phyloP scores from a whole-genome alignment of 2,888 invertebrate species.

The Fragum sueziense region DNA sequence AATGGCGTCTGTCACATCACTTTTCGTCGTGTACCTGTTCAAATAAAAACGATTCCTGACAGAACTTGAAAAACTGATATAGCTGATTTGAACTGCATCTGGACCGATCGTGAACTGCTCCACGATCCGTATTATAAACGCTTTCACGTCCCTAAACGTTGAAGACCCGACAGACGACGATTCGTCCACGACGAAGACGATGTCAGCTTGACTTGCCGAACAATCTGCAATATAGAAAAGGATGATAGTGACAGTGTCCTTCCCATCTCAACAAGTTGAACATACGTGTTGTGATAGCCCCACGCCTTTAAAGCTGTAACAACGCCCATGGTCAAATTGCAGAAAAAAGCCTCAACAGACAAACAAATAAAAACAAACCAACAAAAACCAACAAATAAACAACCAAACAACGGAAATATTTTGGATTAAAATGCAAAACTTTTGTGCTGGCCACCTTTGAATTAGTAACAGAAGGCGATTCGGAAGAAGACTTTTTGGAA shows the following conservation, averaged over 20 bases:
- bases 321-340: too few relatives aligned
- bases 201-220: conserved; percentile 37
- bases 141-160: conserved; percentile 26
- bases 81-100: conserved; percentile 40
- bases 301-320: too few relatives aligned
- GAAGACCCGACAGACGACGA: conserved; percentile 41
- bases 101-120: conserved; percentile 33
- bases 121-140: conserved; percentile 34
- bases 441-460: too few relatives aligned
- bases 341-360: too few relatives aligned
- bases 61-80: conserved; percentile 41
- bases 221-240: conserved; percentile 35
- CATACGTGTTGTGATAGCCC: too few relatives aligned
- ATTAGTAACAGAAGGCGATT: too few relatives aligned
- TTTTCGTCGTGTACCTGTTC: conserved; percentile 16
- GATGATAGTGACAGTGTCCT: neutral
- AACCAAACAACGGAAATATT: too few relatives aligned
- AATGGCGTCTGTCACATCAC: conserved; percentile 21
- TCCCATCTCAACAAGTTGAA: too few relatives aligned
- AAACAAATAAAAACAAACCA: too few relatives aligned
- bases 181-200: conserved; percentile 55
- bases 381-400: too few relatives aligned
- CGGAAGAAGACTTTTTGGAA: too few relatives aligned
- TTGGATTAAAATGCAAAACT: too few relatives aligned
- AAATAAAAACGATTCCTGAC: conserved; percentile 43